Percentiles rank a stretch among this genome's conserved stretches.
Evolutionary conservation across 2,113 vertebrate genomes (phyloP).

Genomic region (Salminus brasiliensis): DNA sequence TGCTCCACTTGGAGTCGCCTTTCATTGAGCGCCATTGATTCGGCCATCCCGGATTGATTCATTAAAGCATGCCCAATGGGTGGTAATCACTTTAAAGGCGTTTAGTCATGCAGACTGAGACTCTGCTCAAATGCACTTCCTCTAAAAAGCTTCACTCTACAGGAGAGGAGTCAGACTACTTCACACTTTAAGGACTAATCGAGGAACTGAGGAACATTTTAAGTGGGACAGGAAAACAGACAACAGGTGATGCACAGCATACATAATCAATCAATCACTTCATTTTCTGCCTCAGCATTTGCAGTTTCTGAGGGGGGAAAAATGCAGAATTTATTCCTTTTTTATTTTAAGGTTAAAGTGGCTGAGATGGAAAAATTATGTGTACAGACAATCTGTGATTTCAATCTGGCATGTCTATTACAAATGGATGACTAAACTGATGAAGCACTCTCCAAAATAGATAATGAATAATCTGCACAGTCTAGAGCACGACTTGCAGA

Average conservation of each 20-base stretch:
- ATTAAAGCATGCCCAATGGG: slow-evolving; percentile 40
- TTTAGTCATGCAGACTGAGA: slow-evolving; percentile 31
- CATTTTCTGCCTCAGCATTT: not conserved
- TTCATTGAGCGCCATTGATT: not conserved
- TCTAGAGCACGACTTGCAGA: not conserved
- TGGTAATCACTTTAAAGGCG: slow-evolving; percentile 49
- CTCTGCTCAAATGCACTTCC: slow-evolving; percentile 35
- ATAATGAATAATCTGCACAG: not conserved
- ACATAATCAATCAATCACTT: slow-evolving; percentile 10
- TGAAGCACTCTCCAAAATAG: not conserved
- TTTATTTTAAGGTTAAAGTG: not conserved
- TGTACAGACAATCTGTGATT: slow-evolving; percentile 12
- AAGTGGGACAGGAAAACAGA: slow-evolving; percentile 17
- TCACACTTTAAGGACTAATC: not conserved
- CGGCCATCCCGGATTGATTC: slow-evolving; percentile 34
- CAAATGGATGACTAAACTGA: not conserved
- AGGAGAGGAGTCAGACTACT: slow-evolving; percentile 9
- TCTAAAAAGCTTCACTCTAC: slow-evolving; percentile 16
- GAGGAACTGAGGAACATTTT: slow-evolving; percentile 4
- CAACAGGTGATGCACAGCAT: slow-evolving; percentile 14
- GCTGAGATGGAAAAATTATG: not conserved
- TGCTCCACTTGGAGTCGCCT: not conserved
- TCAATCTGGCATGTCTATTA: not conserved
- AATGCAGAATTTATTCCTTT: not conserved
- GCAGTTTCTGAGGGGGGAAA: not conserved